phyloP scores from a whole-genome alignment of 2,888 invertebrate genomes.

The Rhagonycha fulva region DNA sequence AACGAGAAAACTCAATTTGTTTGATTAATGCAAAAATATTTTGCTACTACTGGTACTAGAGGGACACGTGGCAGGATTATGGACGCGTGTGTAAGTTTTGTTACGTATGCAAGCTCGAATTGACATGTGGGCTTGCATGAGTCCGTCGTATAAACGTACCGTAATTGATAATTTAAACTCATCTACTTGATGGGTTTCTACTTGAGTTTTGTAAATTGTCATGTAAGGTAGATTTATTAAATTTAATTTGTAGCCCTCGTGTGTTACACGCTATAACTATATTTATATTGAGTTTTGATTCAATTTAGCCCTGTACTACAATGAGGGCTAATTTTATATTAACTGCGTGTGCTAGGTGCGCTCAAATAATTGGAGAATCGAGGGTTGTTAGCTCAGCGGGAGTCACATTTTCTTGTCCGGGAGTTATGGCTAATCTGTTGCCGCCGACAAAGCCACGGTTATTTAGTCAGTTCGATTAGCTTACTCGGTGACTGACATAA shows the following conservation, averaged over 20 bases:
- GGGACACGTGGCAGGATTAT: slow-evolving; percentile 43
- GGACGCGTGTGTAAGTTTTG: slow-evolving; percentile 46
- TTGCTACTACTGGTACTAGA: slow-evolving; percentile 29
- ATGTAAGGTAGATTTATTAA: slow-evolving; percentile 30
- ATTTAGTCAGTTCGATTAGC: slow-evolving; percentile 41
- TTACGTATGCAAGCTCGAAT: slow-evolving; percentile 31
- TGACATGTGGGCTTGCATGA: slow-evolving; percentile 22
- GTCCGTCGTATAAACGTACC: slow-evolving; percentile 23
- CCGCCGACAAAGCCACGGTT: slow-evolving; percentile 43
- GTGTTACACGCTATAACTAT: slow-evolving; percentile 30
- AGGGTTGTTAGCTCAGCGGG: slow-evolving; percentile 32
- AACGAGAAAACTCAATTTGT: slow-evolving; percentile 21
- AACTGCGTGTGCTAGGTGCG: slow-evolving; percentile 32
- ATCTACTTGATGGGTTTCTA: slow-evolving; percentile 38
- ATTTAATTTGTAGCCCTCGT: slow-evolving; percentile 31
- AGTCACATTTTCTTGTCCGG: slow-evolving; percentile 35
- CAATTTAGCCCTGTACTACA: slow-evolving; percentile 44
- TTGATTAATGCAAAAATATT: background rate
- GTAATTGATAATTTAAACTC: slow-evolving; percentile 38
- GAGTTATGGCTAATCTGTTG: slow-evolving; percentile 38
- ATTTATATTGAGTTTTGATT: slow-evolving; percentile 47
- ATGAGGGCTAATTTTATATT: slow-evolving; percentile 44
- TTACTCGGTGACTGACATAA: slow-evolving; percentile 40
- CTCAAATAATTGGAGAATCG: slow-evolving; percentile 3
- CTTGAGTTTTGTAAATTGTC: slow-evolving; percentile 32